Percentiles rank a stretch among this genome's conserved stretches.
Conservation (phyloP, 2,797 vertebrate species). For the Squalus acanthias region DNA sequence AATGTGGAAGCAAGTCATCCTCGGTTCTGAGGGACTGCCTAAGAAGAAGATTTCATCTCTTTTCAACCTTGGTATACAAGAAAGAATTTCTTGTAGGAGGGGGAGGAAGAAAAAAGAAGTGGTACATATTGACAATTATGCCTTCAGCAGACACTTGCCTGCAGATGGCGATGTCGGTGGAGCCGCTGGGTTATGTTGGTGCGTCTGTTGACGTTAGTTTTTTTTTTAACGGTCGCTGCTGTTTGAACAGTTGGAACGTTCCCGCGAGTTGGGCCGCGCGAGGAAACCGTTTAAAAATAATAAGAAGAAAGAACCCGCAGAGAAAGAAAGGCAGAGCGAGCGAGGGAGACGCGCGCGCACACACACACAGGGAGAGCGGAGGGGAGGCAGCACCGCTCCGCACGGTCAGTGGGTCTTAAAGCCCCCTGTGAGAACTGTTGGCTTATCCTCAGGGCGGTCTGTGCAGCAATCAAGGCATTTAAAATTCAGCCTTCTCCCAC, state of each 20-base stretch:
- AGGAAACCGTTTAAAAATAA: too few relatives aligned
- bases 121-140: not conserved
- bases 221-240: not conserved
- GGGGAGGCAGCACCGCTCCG: too few relatives aligned
- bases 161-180: not conserved
- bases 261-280: not conserved
- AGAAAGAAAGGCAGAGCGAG: not conserved
- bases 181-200: not conserved
- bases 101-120: too few relatives aligned
- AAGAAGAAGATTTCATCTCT: not conserved
- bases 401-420: not conserved
- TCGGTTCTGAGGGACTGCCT: too few relatives aligned
- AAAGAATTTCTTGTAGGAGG: not conserved
- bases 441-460: not conserved
- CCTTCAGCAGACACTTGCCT: not conserved
- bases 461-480: not conserved
- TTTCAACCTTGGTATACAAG: not conserved
- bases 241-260: not conserved
- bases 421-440: not conserved
- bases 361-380: not conserved
- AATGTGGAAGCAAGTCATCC: too few relatives aligned
- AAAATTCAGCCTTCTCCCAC: not conserved
- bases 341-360: rapidly evolving
- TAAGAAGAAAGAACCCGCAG: not conserved
- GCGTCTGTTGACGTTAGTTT: not conserved